Evolutionary conservation across 2,888 invertebrate genomes (phyloP), one percentile per base, ranked within the genome.

Genomic region (Zygogramma bicolorata): DNA sequence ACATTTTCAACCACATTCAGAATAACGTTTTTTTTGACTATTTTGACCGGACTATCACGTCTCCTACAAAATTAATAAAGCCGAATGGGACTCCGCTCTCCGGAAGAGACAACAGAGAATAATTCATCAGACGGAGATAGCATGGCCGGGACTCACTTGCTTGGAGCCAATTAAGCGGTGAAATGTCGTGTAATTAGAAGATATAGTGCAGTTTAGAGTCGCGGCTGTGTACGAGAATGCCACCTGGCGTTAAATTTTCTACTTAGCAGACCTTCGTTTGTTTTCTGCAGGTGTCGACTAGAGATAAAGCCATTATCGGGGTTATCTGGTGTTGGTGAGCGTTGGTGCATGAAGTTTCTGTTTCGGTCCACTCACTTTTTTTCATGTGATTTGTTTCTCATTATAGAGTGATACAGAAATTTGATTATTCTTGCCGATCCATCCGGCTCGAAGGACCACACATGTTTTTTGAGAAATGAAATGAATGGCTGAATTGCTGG

Each of bases 111-210:
- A 22, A 53, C 53, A 53, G 53, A 53, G 53, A 53, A 53, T 53
- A 53, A 53, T 53, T 53, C 53, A 53, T 53, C 53, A 53, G 53
- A 53, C 25, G 27, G 25, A 25, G 27, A 53, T 27, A n/a, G 27
- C 13, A 27, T 27, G 22, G 53, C 53, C n/a, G 53, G 25, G 53
- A 53, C 53, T 53, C 53, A n/a, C 53, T 53, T 77, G 76, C 75
- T 79, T 79, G 74, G 72, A 74, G 74, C 68, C 75, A 77, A 79
- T 77, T 79, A 77, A 76, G 75, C 70, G 73, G 74, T 71, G 75
- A 77, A 75, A 76, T 73, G 78, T 70, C 68, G 27, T 27, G 70
- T 75, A 77, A 74, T 77, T 77, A 74, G 74, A 59, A 68, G 72
- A 73, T 74, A 75, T 72, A 72, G 70, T 69, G 67, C 65, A 74